Evolutionary conservation across 2,113 vertebrate genomes (phyloP), one percentile per base, ranked within the genome.

Genomic region (Tragulus kanchil): DNA sequence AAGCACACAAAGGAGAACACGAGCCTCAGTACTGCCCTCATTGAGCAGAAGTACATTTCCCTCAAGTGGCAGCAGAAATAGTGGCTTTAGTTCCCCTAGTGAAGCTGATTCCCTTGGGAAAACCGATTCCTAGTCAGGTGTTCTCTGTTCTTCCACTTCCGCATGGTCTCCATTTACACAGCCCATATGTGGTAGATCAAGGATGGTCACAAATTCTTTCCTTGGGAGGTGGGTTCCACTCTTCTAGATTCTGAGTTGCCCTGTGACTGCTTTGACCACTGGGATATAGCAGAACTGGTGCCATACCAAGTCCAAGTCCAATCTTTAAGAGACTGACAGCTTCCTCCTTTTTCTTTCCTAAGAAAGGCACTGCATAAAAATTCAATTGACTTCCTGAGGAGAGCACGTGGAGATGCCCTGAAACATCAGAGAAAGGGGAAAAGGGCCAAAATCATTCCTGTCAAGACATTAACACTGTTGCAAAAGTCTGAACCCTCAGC

Each of bases 21-120:
- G 59, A 79, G 62, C 19, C 1, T 77, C 71, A 36, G 3, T 52
- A 65, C 62, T 79, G 4, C 25, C 0, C 54, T 81, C 26, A 31
- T 93, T 95, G 93, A 79, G n/a, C 75, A 61, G 16, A 96, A 95
- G 71, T 14, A 79, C 42, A 52, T 71, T 48, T 87, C 54, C 78
- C 56, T 93, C 73, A 61, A 3, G 95, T 78, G 50, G 82, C 1
- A 83, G 4, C 89, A 93, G 92, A 94, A 75, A 67, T 59, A 19
- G 9, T 85, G 52, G 54, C 13, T 50, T 90, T 6, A 52, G 26
- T 23, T 31, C 31, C n/a, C 56, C 89, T 1, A 0, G 2, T 25
- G 48, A 16, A n/a, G 21, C 64, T 6, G 19, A 0, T 31, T 64
- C 82, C 48, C 84, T 65, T 19, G 15, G 48, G 26, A 82, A 93